Base-by-base conservation (phyloP, 2,797 vertebrate species). In the Clarias platycephalus region DNA sequence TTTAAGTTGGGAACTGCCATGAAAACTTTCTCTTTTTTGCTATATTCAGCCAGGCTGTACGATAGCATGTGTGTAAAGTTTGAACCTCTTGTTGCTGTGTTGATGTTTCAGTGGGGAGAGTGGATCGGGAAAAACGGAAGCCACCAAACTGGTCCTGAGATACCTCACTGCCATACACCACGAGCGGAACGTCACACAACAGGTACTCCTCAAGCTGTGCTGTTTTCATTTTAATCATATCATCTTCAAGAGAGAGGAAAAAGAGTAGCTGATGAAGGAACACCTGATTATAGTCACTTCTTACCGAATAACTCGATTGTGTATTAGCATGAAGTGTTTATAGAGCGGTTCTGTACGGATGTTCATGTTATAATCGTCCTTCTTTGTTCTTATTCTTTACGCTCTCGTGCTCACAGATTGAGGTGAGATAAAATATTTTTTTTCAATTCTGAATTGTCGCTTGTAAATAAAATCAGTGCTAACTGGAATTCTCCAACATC, bases 91-190 rank as follows among this genome's bases (percentile, higher is more conserved):
- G 37, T 75, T 86, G 62, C 84, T 87, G 4, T 18, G 37, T 75
- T 86, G 62, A 84, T 87, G 4, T 90, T 89, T 53, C 88, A 99
- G 98, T 55, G 98, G 97, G 82, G 98, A 99, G 93, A 99, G 97
- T 0, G 98, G 98, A 31, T 97, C 97, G 0, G 98, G 98, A 9
- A 98, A 99, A 92, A 99, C 98, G 0, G 97, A 99, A 91, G 96
- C 98, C 82, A 99, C 97, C 10, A 99, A 99, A 90, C 91, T 99
- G 89, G 95, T 99, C 87, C 95, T 99, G 86, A 96, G 96, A 85
- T 99, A 97, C 93, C 91, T 99, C 91, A 97, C 97, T 80, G 96
- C 97, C 0, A 94, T 98, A 92, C 97, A 97, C 91, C 96, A 98
- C 91, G 97, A 96, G 84, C 95, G 94, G 79, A 96, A 96, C 15